Percentiles rank a stretch among this genome's conserved stretches.
These are phyloP conservation scores for Drosophila histrio DNA, from an alignment of 2,888 invertebrate genomes.

Conservation along the genomic window DNA sequence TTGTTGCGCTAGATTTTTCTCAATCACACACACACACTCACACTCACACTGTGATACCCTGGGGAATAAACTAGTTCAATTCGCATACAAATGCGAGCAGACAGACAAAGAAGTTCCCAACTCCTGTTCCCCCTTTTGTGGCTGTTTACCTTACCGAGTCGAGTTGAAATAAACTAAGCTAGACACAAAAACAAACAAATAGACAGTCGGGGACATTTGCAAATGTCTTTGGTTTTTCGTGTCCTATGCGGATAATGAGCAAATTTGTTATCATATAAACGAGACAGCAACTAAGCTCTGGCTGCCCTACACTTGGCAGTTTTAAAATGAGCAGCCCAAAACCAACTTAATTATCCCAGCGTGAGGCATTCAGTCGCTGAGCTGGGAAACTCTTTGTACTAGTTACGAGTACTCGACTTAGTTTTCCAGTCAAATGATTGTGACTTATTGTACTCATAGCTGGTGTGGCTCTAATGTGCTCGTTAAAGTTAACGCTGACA, in stretches of 20 bases:
- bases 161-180: slow-evolving; percentile 63
- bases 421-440: slow-evolving; percentile 27
- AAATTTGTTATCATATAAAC: slow-evolving; percentile 78
- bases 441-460: slow-evolving; percentile 43
- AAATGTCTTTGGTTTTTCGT: slow-evolving; percentile 71
- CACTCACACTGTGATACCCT: slow-evolving; percentile 43
- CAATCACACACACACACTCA: slow-evolving; percentile 63
- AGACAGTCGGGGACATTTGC: slow-evolving; percentile 68
- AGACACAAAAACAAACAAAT: slow-evolving; percentile 66
- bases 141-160: slow-evolving; percentile 47
- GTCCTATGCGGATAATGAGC: slow-evolving; percentile 67
- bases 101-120: slow-evolving; percentile 16
- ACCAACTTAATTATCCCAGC: slow-evolving; percentile 54
- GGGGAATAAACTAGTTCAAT: slow-evolving; percentile 69
- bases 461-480: slow-evolving; percentile 64
- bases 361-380: neutral
- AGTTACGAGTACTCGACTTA: slow-evolving; percentile 6
- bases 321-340: slow-evolving; percentile 71
- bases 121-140: slow-evolving; percentile 2
- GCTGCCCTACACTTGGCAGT: slow-evolving; percentile 51
- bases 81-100: slow-evolving; percentile 51
- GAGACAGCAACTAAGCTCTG: slow-evolving; percentile 62
- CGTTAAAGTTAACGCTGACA: slow-evolving; percentile 80
- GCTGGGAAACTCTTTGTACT: slow-evolving; percentile 15
- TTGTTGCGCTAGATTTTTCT: slow-evolving; percentile 82